These are phyloP conservation scores for Eufriesea mexicana DNA, from an alignment of 1,140 invertebrate genomes.

Conservation along the genomic window DNA sequence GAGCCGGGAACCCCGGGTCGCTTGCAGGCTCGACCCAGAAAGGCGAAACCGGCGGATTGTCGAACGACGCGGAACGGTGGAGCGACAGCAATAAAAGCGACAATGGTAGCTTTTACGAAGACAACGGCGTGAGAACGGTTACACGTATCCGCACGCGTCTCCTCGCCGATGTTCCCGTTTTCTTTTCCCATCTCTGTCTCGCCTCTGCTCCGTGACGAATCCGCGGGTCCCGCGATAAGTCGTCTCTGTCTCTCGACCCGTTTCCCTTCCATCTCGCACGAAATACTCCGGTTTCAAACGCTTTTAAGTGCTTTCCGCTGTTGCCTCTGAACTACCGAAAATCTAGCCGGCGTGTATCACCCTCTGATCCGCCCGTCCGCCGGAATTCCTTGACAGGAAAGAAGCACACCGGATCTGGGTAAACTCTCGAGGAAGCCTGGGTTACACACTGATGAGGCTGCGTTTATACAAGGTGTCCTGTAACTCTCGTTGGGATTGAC, in stretches of 20 bases:
- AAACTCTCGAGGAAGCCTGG: not conserved
- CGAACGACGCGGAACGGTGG: conserved; percentile 1
- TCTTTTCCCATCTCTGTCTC: conserved; percentile 1
- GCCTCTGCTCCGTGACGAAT: no score
- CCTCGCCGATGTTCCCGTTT: conserved; percentile 29
- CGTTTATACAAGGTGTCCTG: no score
- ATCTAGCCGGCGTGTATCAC: conserved; percentile 37
- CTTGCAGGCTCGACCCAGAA: conserved; percentile 28
- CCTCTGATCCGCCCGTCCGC: not conserved
- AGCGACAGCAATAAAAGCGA: conserved; percentile 42
- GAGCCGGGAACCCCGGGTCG: not conserved
- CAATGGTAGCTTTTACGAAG: conserved; percentile 44
- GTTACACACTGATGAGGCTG: no score
- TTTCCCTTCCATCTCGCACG: conserved; percentile 33
- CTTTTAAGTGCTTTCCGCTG: conserved; percentile 78
- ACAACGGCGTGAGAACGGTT: conserved; percentile 44
- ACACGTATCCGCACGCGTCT: conserved; percentile 23
- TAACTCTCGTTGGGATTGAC: no score
- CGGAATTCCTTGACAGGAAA: conserved; percentile 24
- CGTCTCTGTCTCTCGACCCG: conserved; percentile 15
- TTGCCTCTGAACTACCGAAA: conserved; percentile 61
- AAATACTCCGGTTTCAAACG: conserved; percentile 62
- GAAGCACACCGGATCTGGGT: not conserved
- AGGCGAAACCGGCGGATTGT: not conserved
- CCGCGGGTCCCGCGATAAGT: conserved; percentile 8